Evolutionary conservation across 2,797 vertebrate species (phyloP), one percentile per base, ranked within the genome.

Genomic region (Allobates femoralis): DNA sequence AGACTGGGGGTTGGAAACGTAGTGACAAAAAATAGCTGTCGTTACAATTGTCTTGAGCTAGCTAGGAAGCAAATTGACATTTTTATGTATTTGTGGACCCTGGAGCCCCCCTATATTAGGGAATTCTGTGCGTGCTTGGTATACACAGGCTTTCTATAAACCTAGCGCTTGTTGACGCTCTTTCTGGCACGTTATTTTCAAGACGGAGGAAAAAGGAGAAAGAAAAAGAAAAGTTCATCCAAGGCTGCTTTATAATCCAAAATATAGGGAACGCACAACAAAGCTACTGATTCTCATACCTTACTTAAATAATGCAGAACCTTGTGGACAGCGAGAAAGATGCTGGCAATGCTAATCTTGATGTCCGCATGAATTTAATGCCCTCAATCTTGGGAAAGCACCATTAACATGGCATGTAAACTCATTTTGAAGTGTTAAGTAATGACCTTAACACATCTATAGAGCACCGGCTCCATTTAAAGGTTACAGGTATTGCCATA

Each of bases 261-360:
- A 41, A 74, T 74, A 50, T 74, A 50, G 71, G 41, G 26, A 15
- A 74, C 23, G 10, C 11, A n/a, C 37, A 74, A 37, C 26, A 26
- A 50, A n/a, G 50, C 50, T 41, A 50, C 41, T 15, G 71, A 74
- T 74, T 46, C 71, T 50, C 21, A n/a, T 50, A 74, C 71, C 50
- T 41, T 26, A 74, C 71, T 26, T 74, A 74, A n/a, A 71, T 46
- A 71, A 74, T 74, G 69, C 37, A 46, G 37, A 50, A 26, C 23
- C 71, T 26, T 2, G 41, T 74, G 71, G 3, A 50, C 71, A 32
- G 16, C 32, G 26, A 67, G 64, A 32, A 6, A 67, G 30, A 30
- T 15, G 64, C 0, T n/a, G 64, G 64, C 60, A 15, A 16, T 66
- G 14, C 6, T 7, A 32, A 7, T 32, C 5, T n/a, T 14, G 60